Evolutionary conservation across 1,140 invertebrate genomes (phyloP), one percentile per base, ranked within the genome.

Genomic region (Diorhabda carinulata): DNA sequence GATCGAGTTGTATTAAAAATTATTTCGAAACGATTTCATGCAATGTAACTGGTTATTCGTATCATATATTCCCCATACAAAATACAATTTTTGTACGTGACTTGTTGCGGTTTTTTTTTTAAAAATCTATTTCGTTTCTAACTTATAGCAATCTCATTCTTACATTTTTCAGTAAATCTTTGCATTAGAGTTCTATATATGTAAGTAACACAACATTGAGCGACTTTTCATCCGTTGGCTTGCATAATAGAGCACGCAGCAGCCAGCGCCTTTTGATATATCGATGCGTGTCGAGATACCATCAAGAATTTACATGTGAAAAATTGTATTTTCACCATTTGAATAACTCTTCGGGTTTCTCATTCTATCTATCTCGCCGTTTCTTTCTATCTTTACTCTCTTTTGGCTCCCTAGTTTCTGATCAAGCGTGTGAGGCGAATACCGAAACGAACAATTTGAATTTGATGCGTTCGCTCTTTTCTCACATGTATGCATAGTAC

Each of bases 301-400:
- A 67, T 67, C 65, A 40, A 42, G 44, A 67, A 67, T 67, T 67
- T 67, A 67, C 65, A 67, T 67, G 63, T 67, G 65, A 67, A 67
- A 67, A 67, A 67, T 67, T 67, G 58, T 56, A 67, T 67, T 67
- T 67, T 43, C 65, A 67, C 65, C 65, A 60, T 67, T 59, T 60
- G 65, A 67, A 67, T 67, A 60, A 67, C 65, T 67, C 65, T 67
- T 67, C 25, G 65, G 47, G 65, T 67, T 60, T 60, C 43, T 45
- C 43, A 9, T 40, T 52, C 47, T 52, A 8, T 52, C 4, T n/a
- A 52, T 52, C 47, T 52, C 47, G n/a, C 47, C 47, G 47, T 52
- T n/a, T 52, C 47, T 3, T 52, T 52, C 47, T 52, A 52, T 52
- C 47, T 52, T n/a, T 52, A n/a, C 47, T 52, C 47, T 52, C 47